Conservation (phyloP, 2,888 invertebrate species). For the Margaritifera margaritifera region DNA sequence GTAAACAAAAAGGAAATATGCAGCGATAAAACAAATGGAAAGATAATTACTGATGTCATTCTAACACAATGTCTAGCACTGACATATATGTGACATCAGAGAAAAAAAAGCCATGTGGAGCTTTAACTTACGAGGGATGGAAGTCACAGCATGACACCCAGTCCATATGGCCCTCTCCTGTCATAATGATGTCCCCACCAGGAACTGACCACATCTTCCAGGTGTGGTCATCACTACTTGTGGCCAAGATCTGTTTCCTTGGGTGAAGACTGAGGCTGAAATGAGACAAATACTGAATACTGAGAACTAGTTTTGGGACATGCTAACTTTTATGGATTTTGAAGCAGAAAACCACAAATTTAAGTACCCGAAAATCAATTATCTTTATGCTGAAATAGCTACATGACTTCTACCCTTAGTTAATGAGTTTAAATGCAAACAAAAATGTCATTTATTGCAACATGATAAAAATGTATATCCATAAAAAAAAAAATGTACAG, state of each 20-base stretch:
- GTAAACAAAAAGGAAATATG: too few species aligned
- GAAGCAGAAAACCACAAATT: background rate
- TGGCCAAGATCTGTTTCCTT: conserved; percentile 70
- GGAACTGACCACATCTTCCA: conserved; percentile 74
- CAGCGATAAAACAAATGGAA: too few species aligned
- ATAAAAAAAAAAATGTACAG: too few species aligned
- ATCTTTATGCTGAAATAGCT: too few species aligned
- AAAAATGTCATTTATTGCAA: too few species aligned
- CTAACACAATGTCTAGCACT: too few species aligned
- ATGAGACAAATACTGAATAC: background rate
- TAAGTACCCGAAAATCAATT: background rate
- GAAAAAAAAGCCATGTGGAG: too few species aligned
- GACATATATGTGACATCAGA: too few species aligned
- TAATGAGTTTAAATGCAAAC: too few species aligned
- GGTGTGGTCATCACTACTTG: conserved; percentile 71
- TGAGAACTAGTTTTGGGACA: background rate
- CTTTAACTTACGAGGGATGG: conserved; percentile 68
- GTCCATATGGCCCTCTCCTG: conserved; percentile 72
- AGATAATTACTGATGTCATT: too few species aligned
- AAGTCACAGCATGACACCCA: conserved; percentile 73
- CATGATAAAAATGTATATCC: too few species aligned
- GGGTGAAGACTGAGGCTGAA: conserved; percentile 71
- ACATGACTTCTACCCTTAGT: too few species aligned
- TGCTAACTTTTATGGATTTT: background rate
- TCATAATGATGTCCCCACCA: conserved; percentile 71